These are phyloP conservation scores for Perca fluviatilis DNA, from an alignment of 2,113 vertebrate species.

Conservation along the genomic window DNA sequence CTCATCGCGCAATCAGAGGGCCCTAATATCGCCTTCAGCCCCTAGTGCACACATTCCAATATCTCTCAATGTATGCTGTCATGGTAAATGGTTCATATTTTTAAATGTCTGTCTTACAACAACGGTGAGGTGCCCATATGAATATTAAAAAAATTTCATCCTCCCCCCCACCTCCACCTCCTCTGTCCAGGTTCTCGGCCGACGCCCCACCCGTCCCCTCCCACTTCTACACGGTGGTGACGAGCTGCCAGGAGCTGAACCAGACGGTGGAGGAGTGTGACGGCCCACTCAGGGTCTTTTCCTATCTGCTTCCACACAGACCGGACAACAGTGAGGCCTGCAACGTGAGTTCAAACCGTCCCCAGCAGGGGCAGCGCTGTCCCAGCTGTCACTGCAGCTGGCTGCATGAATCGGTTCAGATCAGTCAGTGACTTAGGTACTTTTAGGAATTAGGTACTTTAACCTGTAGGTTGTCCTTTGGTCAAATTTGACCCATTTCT, in stretches of 20 bases:
- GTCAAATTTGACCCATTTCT: no score
- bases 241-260: conserved; percentile 90
- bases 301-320: conserved; percentile 91
- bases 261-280: conserved; percentile 92
- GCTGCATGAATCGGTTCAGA: background rate
- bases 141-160: no score
- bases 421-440: no score
- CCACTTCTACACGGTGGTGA: conserved; percentile 93
- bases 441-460: no score
- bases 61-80: conserved; percentile 10
- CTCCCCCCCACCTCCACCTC: no score
- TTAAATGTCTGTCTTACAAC: background rate
- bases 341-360: conserved; percentile 85
- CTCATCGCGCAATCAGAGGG: no score
- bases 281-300: conserved; percentile 85
- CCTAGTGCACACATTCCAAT: conserved; percentile 5
- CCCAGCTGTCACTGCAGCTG: background rate
- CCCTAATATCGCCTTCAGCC: no score
- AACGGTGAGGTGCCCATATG: no score
- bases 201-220: conserved; percentile 88
- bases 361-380: conserved; percentile 21
- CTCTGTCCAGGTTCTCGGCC: conserved; percentile 83
- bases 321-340: conserved; percentile 92
- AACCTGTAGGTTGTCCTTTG: no score
- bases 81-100: conserved; percentile 3